Evolutionary conservation across 1,140 invertebrate genomes (phyloP).

Genomic region (Saccostrea echinata): DNA sequence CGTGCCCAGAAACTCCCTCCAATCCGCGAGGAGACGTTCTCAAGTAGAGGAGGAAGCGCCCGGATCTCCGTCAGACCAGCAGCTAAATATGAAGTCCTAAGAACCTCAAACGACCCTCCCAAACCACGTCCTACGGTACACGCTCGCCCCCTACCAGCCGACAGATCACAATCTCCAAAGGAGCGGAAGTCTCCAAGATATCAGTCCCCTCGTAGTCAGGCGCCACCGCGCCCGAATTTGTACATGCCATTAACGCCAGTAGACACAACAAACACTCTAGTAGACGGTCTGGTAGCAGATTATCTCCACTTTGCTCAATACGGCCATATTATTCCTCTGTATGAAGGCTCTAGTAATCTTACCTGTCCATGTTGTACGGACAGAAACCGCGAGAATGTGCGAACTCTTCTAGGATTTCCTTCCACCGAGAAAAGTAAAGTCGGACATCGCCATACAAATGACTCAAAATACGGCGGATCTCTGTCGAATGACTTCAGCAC

Average conservation of each 20-base stretch:
- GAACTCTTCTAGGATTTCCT: conserved; percentile 59
- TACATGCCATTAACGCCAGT: conserved; percentile 48
- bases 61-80: conserved; percentile 38
- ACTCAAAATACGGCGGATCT: conserved; percentile 34
- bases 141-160: conserved; percentile 55
- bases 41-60: conserved; percentile 30
- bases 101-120: conserved; percentile 42
- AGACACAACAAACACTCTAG: conserved; percentile 60
- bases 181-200: conserved; percentile 35
- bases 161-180: conserved; percentile 8
- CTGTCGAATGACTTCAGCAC: conserved; percentile 24
- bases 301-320: conserved; percentile 71
- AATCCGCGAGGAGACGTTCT: conserved; percentile 61
- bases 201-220: conserved; percentile 32
- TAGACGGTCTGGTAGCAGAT: conserved; percentile 71
- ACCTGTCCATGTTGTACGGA: conserved; percentile 70
- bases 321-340: conserved; percentile 67
- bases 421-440: background rate
- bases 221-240: background rate
- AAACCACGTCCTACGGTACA: conserved; percentile 54
- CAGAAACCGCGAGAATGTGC: conserved; percentile 69
- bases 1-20: conserved; percentile 61
- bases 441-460: conserved; percentile 32
- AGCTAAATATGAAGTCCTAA: conserved; percentile 41
- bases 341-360: conserved; percentile 61